phyloP scores from a whole-genome alignment of 2,888 invertebrate species.

The Prenolepis imparis region DNA sequence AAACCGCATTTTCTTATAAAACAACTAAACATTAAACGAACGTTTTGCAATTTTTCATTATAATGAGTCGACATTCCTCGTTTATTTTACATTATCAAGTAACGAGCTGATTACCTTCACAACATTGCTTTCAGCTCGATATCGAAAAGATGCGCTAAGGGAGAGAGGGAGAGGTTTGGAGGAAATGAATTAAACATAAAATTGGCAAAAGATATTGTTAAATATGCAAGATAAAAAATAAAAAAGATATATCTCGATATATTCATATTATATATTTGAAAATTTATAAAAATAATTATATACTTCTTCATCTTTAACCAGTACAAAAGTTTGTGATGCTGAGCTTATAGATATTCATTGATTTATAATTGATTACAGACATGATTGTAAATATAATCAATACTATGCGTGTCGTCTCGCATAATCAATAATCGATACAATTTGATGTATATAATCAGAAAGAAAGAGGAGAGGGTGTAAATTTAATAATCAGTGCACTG shows the following conservation, averaged over 20 bases:
- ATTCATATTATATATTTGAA: not conserved
- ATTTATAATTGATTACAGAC: not conserved
- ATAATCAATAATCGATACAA: constrained; percentile 8
- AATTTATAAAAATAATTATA: not conserved
- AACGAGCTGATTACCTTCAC: not conserved
- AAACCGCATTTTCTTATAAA: constrained; percentile 68
- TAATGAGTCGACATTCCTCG: constrained; percentile 39
- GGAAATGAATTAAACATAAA: not conserved
- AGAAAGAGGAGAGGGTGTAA: not conserved
- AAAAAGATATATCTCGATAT: not conserved
- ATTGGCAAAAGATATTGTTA: not conserved
- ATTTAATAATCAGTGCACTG: not conserved
- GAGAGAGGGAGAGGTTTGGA: not conserved
- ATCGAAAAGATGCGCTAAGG: not conserved
- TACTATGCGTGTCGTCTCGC: not conserved
- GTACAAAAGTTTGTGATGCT: not conserved
- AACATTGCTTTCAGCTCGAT: not conserved
- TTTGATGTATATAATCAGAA: not conserved
- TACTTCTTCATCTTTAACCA: not conserved
- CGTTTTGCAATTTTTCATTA: constrained; percentile 65
- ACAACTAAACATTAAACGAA: constrained; percentile 44
- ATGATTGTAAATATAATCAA: not conserved
- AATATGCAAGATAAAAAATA: not conserved
- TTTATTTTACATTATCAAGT: constrained; percentile 50
- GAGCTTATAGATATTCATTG: not conserved